Base-by-base conservation (phyloP, 1,140 invertebrate genomes). In the Bombus superbus region DNA sequence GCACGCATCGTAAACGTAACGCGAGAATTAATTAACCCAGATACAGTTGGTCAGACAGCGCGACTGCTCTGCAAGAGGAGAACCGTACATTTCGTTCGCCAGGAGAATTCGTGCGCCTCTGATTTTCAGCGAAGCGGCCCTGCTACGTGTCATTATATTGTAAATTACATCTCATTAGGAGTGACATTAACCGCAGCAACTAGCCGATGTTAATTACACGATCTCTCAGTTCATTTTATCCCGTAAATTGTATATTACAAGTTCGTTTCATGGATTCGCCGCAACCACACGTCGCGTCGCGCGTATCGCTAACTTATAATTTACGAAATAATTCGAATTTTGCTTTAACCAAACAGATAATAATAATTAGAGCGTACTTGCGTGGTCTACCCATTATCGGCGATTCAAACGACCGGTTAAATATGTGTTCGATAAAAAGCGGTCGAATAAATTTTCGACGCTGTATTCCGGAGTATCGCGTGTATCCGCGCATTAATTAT, bases 301-400 rank as follows among this genome's bases (percentile, higher is more conserved):
- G 47, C 47, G 57, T 59, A 28, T 38, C 35, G 72, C 32, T 40
- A 44, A 69, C 82, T 83, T 69, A 78, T 47, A 69, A 69, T 69
- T 83, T 64, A 15, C 74, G n/a, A 78, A 57, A 78, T 83, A 83
- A 83, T 83, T 78, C 59, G 47, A 44, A 69, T 78, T 71, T 59
- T 38, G 28, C 42, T 47, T 57, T 42, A 28, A 0, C 35, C n/a
- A 8, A 69, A 32, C 44, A 3, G 35, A 62, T 77, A 59, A 83
- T 83, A 69, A 78, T 78, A 83, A 69, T 69, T 66, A 73, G 53
- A 59, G n/a, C 47, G 32, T 44, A 10, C 3, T n/a, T 59, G n/a
- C 32, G 42, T 22, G 18, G 22, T 10, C n/a, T 4, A 8, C 18
- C 42, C 62, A 77, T 83, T 83, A 83, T 68, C 81, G 73, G 18